These are phyloP conservation scores for Zaprionus kolodkinae DNA, from an alignment of 1,140 invertebrate species.

Conservation along the genomic window DNA sequence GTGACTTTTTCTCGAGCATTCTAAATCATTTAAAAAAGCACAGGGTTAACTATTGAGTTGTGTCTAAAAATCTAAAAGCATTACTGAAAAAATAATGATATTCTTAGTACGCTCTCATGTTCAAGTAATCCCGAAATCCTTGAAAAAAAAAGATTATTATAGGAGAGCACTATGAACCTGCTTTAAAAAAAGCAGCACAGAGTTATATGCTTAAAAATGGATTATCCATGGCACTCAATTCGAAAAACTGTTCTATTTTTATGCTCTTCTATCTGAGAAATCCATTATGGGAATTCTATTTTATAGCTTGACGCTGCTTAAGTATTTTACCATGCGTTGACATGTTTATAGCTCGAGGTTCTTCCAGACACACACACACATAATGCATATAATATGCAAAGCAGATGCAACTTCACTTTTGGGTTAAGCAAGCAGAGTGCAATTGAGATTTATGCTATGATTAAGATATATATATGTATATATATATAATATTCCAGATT, in stretches of 20 bases:
- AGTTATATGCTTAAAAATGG: neutral
- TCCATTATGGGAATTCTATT: neutral
- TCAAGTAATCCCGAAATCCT: too few species aligned
- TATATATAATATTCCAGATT: neutral
- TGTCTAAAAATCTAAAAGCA: too few species aligned
- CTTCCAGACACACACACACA: neutral
- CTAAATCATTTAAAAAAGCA: too few species aligned
- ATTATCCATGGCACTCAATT: neutral
- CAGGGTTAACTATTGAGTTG: too few species aligned
- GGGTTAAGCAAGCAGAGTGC: neutral
- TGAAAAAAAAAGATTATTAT: too few species aligned
- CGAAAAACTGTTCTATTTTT: neutral
- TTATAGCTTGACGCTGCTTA: neutral
- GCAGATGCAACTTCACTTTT: constrained; percentile 5
- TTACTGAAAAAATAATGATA: too few species aligned
- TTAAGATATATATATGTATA: neutral
- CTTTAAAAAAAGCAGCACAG: too few species aligned
- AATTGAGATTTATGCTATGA: neutral
- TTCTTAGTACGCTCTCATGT: too few species aligned
- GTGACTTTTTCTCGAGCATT: too few species aligned
- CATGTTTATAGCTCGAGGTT: constrained; percentile 2
- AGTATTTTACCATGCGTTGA: constrained; percentile 11
- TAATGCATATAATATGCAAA: constrained; percentile 8
- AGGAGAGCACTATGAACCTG: too few species aligned
- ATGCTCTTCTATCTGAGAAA: neutral